Base-by-base conservation (phyloP, 2,888 invertebrate species). In the Eupelmus urozonus region DNA sequence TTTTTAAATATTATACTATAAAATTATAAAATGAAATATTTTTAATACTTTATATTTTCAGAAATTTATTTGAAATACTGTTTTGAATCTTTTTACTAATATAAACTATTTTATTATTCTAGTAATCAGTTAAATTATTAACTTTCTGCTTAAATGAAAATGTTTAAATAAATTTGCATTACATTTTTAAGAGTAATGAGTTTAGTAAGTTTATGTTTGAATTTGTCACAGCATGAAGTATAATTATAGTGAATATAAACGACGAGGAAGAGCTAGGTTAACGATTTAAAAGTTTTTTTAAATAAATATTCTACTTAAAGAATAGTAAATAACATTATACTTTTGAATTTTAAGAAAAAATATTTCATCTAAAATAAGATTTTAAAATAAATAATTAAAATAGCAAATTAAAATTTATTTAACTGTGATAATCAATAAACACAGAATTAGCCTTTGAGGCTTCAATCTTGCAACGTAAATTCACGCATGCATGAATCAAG, bases 221-320 rank as follows among this genome's bases (percentile, higher is more conserved):
- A 62, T 7, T 71, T 51, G 2, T 27, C n/a, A 45, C 20, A 11
- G 23, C 20, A 34, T 25, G 16, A 16, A 2, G 0, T 63, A 45
- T 23, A 29, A 3, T 49, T 27, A 49, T 63, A 25, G 0, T 16
- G 13, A 13, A 16, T 45, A 5, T n/a, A n/a, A 34, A 34, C 18
- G 18, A 16, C 57, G 42, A 20, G 18, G 27, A 73, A 73, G 73
- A 73, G 73, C 73, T 65, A 27, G 73, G 53, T 34, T 20, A 16
- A n/a, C n/a, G n/a, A n/a, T n/a, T n/a, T n/a, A n/a, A n/a, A n/a
- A n/a, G n/a, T n/a, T n/a, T 16, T 62, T 23, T 25, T 42, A 20
- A 42, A 45, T 20, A 42, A 34, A 2, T 40, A 16, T 40, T 18
- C 2, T 29, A 29, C 7, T 29, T 59, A 59, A 59, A 9, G n/a